Evolutionary conservation across 2,797 vertebrate species (phyloP), one percentile per base, ranked within the genome.

Genomic region (Onychomys arenicola): DNA sequence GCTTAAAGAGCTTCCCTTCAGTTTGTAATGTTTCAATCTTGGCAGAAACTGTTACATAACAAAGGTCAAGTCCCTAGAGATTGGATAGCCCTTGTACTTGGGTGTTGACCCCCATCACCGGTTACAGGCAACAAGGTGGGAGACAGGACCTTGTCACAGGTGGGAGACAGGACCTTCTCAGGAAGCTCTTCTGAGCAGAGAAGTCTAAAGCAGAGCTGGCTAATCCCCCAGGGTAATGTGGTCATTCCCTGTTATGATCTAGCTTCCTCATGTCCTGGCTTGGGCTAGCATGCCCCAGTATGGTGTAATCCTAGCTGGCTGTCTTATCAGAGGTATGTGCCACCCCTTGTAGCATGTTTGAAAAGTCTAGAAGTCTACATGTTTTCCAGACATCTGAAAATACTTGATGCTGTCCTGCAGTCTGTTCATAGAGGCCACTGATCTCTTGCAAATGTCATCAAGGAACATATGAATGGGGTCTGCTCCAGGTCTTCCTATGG

Each of bases 91-190:
- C 55, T 1, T 1, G 17, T 19, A 46, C 55, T 12, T 10, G 40
- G 11, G 65, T 1, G 7, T 23, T 23, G 10, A 1, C 10, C 17
- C 1, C 9, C 12, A 3, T 25, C 40, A 12, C 6, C 55, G 19
- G 19, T 32, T 5, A 27, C 34, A 12, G 76, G 17, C 1, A 11
- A 43, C 4, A 69, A 17, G 23, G 4, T 17, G 55, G 6, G 59
- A 43, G 37, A 75, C 4, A n/a, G n/a, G n/a, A n/a, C n/a, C n/a
- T n/a, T n/a, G n/a, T n/a, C n/a, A n/a, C n/a, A 17, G 23, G 4
- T 17, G 55, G 6, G 59, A 43, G 37, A 46, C 49, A 49, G 75
- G 21, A 16, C 43, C 32, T 77, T 63, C 21, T n/a, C 2, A 5
- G 37, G 61, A 37, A 65, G 16, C n/a, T 40, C 55, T 2, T 57